Evolutionary conservation across 2,888 invertebrate species (phyloP).

Genomic region (Vesta saturnalis): DNA sequence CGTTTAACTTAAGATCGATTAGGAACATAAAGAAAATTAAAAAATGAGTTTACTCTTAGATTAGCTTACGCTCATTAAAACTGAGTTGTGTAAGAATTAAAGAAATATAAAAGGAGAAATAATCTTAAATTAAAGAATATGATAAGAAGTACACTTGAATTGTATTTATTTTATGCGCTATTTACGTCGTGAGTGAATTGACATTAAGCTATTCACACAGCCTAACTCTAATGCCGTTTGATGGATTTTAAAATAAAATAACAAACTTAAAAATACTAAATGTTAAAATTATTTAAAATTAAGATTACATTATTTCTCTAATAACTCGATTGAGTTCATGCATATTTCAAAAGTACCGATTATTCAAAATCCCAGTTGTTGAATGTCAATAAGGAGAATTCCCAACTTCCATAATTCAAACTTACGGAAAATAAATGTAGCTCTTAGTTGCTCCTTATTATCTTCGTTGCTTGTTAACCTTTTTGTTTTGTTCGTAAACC

Average conservation of each 20-base stretch:
- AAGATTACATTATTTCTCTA: neutral
- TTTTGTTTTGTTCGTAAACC: slow-evolving; percentile 2
- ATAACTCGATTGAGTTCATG: neutral
- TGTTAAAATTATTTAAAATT: neutral
- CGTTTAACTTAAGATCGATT: no score
- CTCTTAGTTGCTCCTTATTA: slow-evolving; percentile 1
- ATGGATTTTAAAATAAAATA: neutral
- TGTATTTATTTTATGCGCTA: no score
- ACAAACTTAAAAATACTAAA: neutral
- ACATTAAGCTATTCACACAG: no score
- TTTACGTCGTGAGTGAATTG: no score
- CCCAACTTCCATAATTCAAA: neutral
- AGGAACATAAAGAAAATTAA: no score
- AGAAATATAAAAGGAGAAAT: no score
- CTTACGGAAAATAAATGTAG: neutral
- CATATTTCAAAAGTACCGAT: neutral
- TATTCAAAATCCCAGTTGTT: slow-evolving; percentile 1
- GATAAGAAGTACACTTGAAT: no score
- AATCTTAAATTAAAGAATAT: no score
- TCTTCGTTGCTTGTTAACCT: slow-evolving; percentile 2
- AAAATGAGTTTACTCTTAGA: no score
- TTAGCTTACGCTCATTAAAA: no score
- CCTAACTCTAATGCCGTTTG: neutral
- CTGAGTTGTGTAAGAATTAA: no score
- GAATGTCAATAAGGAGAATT: neutral